Percentiles rank a stretch among this genome's conserved stretches.
Conservation (phyloP, 2,797 vertebrate species). For the Leucoraja ocellata region DNA sequence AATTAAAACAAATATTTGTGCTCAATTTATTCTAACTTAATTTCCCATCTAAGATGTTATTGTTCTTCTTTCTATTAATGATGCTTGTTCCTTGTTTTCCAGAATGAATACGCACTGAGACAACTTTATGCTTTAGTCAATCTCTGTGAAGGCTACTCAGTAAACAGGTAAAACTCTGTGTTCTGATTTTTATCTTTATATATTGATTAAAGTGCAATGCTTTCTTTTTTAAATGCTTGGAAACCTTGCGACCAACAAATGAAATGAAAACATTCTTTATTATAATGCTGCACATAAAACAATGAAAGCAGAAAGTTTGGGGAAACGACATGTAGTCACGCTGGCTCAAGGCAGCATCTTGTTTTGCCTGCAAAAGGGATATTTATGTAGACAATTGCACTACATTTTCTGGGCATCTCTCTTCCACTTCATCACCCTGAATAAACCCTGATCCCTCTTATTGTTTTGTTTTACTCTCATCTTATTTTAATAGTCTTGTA, state of each 20-base stretch:
- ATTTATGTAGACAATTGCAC: background rate
- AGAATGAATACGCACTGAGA: constrained; percentile 85
- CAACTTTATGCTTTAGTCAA: constrained; percentile 84
- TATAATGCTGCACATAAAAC: background rate
- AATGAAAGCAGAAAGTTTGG: background rate
- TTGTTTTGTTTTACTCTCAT: background rate
- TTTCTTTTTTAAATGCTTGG: background rate
- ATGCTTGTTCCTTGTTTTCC: constrained; percentile 48
- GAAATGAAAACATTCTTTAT: background rate
- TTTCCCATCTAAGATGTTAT: background rate
- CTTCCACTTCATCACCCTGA: background rate
- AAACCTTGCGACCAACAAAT: background rate
- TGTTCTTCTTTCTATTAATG: background rate
- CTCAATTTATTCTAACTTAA: background rate
- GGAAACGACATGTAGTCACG: background rate
- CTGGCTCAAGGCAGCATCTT: background rate
- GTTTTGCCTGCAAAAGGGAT: background rate
- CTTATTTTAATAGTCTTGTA: background rate
- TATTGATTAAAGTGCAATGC: background rate
- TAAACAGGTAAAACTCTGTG: constrained; percentile 64
- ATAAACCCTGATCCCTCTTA: background rate
- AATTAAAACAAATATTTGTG: background rate
- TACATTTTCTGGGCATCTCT: background rate
- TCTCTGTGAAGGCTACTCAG: constrained; percentile 74
- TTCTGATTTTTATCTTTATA: background rate